These are phyloP conservation scores for Hybognathus amarus DNA, from an alignment of 2,797 vertebrate genomes.

Conservation along the genomic window DNA sequence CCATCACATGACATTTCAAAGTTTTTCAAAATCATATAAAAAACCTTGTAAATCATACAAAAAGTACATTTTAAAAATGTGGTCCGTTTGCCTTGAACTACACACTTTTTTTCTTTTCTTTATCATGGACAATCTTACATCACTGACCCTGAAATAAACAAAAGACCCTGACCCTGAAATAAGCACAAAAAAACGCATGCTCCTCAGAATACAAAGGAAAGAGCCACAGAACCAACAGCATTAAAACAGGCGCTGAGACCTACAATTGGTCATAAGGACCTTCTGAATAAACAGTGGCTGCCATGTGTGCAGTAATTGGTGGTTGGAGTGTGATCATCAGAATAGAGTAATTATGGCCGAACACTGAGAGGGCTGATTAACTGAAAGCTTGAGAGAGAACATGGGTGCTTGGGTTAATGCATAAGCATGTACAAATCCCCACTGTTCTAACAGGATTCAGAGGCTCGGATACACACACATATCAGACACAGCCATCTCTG, in stretches of 20 bases:
- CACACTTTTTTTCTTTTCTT: background rate
- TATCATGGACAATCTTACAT: background rate
- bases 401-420: slow-evolving; percentile 41
- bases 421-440: slow-evolving; percentile 15
- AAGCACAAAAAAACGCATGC: background rate
- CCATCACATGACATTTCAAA: background rate
- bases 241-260: background rate
- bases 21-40: background rate
- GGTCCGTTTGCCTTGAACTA: background rate
- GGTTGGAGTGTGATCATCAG: slow-evolving; percentile 28
- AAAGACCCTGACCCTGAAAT: background rate
- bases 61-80: background rate
- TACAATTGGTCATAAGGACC: slow-evolving; percentile 1
- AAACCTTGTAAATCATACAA: background rate
- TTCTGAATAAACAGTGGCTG: slow-evolving; percentile 10
- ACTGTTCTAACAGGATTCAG: slow-evolving; percentile 17
- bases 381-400: slow-evolving; percentile 32
- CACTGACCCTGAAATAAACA: background rate
- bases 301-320: background rate
- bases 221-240: background rate
- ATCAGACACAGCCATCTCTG: slow-evolving; percentile 29
- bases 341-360: slow-evolving; percentile 30
- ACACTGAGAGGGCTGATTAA: slow-evolving; percentile 16
- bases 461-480: background rate
- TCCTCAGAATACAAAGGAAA: background rate